Base-by-base conservation (phyloP, 2,888 invertebrate genomes). In the Cheilosia vernalis region DNA sequence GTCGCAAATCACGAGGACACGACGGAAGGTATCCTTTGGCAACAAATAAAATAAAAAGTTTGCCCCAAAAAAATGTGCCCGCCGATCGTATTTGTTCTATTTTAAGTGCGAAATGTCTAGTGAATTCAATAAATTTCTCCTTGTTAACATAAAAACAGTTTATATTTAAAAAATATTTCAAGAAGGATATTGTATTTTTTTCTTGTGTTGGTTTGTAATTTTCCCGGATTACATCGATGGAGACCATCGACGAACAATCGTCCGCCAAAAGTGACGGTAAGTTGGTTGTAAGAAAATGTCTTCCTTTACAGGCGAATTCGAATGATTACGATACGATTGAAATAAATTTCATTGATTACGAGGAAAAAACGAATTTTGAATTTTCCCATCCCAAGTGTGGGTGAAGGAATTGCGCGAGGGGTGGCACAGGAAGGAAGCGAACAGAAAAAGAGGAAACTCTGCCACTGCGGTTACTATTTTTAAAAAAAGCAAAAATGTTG, bases 221-320 rank as follows among this genome's bases (percentile, higher is more conserved):
- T 37, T 15, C 17, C 27, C 60, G 76, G 76, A 74, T 67, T 47
- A 73, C 67, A 63, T 15, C 21, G 13, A 85, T 85, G 85, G 85
- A 85, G 67, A 85, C 85, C 30, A 85, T 85, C 61, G 85, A 85
- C 40, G 85, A 85, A 40, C 85, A 85, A 56, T 85, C 85, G 15
- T 85, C 81, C 27, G 61, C 76, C 21, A 85, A 81, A 56, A 85
- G 85, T 63, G 85, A 85, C 67, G 85, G 85, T 85, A 60, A 85
- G 85, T 80, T 47, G 42, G 7, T 10, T 60, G 24, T 42, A 40
- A 47, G 24, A 51, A 51, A 27, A 61, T 47, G 51, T 51, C 24
- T 24, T 24, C 2, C 4, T 61, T n/a, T 2, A 13, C 37, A 37
- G 37, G 37, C 37, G 10, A 37, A 37, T 37, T 13, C 13, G 49